phyloP scores from a whole-genome alignment of 2,113 vertebrate species.

The Amphiprion percula region DNA sequence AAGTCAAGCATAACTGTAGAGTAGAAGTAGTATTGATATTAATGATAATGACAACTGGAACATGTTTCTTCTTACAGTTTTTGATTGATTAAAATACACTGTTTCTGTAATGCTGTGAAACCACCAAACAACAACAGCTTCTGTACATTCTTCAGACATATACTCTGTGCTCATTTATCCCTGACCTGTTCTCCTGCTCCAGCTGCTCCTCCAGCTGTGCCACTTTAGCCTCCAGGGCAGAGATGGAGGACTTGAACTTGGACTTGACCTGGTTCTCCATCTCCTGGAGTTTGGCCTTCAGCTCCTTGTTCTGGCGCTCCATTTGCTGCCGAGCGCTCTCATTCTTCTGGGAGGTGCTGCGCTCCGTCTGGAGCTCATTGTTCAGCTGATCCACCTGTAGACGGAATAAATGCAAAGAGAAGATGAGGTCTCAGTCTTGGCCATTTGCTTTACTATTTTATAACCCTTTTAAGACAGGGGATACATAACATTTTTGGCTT shows the following conservation, averaged over 20 bases:
- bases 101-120: not conserved
- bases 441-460: not conserved
- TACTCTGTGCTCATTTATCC: not conserved
- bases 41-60: no score
- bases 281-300: slow-evolving; percentile 93
- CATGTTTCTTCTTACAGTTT: no score
- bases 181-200: slow-evolving; percentile 94
- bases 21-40: no score
- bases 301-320: slow-evolving; percentile 96
- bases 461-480: no score
- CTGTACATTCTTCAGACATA: not conserved
- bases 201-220: slow-evolving; percentile 93
- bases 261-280: slow-evolving; percentile 92
- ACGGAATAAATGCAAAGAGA: not conserved
- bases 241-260: slow-evolving; percentile 93
- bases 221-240: slow-evolving; percentile 91
- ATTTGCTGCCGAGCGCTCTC: slow-evolving; percentile 93
- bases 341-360: slow-evolving; percentile 89
- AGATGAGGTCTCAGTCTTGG: not conserved
- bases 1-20: no score
- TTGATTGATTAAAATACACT: not conserved
- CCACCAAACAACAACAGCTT: not conserved
- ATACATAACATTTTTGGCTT: no score
- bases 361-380: slow-evolving; percentile 91
- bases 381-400: slow-evolving; percentile 92